Percentiles rank a stretch among this genome's conserved stretches.
Conservation (phyloP, 2,888 invertebrate genomes). For the Nemurella pictetii region DNA sequence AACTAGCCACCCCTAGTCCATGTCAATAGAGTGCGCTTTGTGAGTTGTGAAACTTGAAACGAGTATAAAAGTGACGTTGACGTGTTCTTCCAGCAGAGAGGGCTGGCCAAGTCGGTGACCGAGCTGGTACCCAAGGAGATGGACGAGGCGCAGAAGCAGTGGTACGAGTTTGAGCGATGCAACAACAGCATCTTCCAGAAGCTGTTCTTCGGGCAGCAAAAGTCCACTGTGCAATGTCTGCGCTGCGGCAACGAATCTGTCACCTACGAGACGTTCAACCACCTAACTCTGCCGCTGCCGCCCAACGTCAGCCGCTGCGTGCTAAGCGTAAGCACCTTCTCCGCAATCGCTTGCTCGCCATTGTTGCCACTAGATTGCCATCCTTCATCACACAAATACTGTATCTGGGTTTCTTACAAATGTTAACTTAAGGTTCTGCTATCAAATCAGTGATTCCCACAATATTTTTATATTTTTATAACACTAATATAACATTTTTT, state of each 20-base stretch:
- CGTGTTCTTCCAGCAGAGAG: neutral
- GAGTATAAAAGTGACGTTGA: too few species aligned
- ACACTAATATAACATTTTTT: too few species aligned
- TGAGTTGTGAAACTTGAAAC: too few species aligned
- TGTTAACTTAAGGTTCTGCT: too few species aligned
- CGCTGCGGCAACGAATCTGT: conserved; percentile 74
- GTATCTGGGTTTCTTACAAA: neutral
- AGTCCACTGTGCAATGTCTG: conserved; percentile 77
- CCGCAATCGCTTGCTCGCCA: too few species aligned
- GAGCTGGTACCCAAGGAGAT: conserved; percentile 6
- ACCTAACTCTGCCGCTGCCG: conserved; percentile 79
- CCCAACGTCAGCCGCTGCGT: conserved; percentile 60
- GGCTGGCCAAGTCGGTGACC: neutral
- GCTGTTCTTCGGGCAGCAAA: conserved; percentile 84
- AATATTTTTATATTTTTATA: too few species aligned
- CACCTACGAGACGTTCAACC: conserved; percentile 86
- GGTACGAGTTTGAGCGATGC: conserved; percentile 70
- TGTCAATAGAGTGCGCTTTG: too few species aligned
- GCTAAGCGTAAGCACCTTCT: conserved; percentile 60
- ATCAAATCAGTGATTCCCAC: too few species aligned
- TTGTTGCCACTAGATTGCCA: too few species aligned
- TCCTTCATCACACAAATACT: neutral
- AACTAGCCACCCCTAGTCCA: too few species aligned
- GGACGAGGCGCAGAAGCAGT: conserved; percentile 59
- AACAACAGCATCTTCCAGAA: conserved; percentile 74